Conservation (phyloP, 2,888 invertebrate genomes). For the Heliconius hortense region DNA sequence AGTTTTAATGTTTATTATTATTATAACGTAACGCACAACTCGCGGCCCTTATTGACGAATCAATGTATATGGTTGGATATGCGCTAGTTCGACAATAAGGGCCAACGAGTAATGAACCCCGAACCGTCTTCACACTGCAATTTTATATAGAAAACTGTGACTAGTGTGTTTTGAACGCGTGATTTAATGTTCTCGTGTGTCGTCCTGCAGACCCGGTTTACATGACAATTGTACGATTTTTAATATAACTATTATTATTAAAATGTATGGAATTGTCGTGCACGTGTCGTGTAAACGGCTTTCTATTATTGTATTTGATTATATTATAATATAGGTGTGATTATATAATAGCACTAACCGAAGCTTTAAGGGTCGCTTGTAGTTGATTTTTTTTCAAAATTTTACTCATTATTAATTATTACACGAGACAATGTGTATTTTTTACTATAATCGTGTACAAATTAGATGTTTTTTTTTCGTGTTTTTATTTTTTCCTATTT, state of each 20-base stretch:
- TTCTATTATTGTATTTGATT: slow-evolving; percentile 2
- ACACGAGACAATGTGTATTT: slow-evolving; percentile 5
- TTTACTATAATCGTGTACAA: slow-evolving; percentile 37
- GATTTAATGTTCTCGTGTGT: slow-evolving; percentile 47
- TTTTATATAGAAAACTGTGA: slow-evolving; percentile 72
- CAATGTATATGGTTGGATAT: slow-evolving; percentile 49
- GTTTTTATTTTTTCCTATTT: slow-evolving; percentile 20
- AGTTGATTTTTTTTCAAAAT: slow-evolving; percentile 12
- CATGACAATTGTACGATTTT: slow-evolving; percentile 13
- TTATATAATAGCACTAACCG: slow-evolving; percentile 23
- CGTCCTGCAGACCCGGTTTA: slow-evolving; percentile 20
- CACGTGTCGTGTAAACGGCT: slow-evolving; percentile 18
- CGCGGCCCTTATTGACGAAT: slow-evolving; percentile 52
- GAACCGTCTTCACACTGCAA: slow-evolving; percentile 67
- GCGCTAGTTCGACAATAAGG: slow-evolving; percentile 50
- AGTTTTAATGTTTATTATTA: slow-evolving; percentile 11
- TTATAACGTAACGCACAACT: slow-evolving; percentile 36
- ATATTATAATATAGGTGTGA: slow-evolving; percentile 12
- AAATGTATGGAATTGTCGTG: neutral
- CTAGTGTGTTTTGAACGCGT: slow-evolving; percentile 63
- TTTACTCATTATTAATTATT: neutral
- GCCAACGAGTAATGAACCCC: slow-evolving; percentile 51
- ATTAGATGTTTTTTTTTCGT: slow-evolving; percentile 29
- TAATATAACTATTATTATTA: neutral
- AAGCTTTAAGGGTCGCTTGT: slow-evolving; percentile 29